These are phyloP conservation scores for Xenopus laevis DNA, from an alignment of 2,113 vertebrate genomes.

Conservation along the genomic window DNA sequence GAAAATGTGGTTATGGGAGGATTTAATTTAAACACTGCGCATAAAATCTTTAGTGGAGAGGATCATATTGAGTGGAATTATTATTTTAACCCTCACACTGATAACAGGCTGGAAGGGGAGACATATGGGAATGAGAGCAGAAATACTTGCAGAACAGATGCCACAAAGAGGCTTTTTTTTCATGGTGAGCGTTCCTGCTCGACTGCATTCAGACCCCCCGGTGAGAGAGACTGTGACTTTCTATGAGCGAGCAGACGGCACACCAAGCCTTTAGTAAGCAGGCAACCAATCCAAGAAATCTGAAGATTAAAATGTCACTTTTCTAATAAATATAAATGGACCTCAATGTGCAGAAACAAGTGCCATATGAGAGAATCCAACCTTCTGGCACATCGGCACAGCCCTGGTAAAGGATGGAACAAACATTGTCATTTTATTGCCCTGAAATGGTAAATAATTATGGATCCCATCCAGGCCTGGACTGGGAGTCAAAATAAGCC, in stretches of 20 bases:
- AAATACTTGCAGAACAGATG: constrained; percentile 55
- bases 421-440: too few species aligned
- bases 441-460: too few species aligned
- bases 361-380: too few species aligned
- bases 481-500: too few species aligned
- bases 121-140: constrained; percentile 61
- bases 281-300: too few species aligned
- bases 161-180: constrained; percentile 48
- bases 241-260: background rate
- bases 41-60: constrained; percentile 60
- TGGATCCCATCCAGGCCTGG: too few species aligned
- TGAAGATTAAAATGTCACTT: too few species aligned
- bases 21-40: constrained; percentile 57
- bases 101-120: constrained; percentile 63
- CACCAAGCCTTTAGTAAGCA: too few species aligned
- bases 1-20: constrained; percentile 59
- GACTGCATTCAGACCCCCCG: constrained; percentile 50
- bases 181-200: constrained; percentile 34
- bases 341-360: too few species aligned
- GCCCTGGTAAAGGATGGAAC: too few species aligned
- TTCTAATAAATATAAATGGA: too few species aligned
- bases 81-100: constrained; percentile 64
- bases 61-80: constrained; percentile 58
- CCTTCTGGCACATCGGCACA: too few species aligned
- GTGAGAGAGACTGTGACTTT: constrained; percentile 50